phyloP scores from a whole-genome alignment of 2,888 invertebrate genomes.

The Eretmocerus hayati region DNA sequence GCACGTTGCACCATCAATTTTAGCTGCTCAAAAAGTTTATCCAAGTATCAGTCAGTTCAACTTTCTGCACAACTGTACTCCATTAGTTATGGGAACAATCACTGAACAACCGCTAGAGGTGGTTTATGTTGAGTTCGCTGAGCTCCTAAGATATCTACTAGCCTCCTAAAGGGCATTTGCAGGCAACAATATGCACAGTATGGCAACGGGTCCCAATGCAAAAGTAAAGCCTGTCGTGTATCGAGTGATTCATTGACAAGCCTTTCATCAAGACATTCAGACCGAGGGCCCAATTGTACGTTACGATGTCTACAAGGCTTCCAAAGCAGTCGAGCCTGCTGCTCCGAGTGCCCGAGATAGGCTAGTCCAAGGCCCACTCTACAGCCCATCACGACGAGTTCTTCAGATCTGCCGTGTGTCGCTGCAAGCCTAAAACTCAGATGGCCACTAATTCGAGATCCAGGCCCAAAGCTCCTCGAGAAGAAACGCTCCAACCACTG shows the following conservation, averaged over 20 bases:
- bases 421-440: conserved; percentile 70
- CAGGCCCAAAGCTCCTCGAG: conserved; percentile 56
- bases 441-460: conserved; percentile 63
- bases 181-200: conserved; percentile 82
- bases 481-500: conserved; percentile 60
- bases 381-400: conserved; percentile 60
- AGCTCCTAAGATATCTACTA: conserved; percentile 29
- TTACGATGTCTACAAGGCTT: conserved; percentile 57
- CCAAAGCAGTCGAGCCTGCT: conserved; percentile 56
- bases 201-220: conserved; percentile 79
- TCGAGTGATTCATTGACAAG: conserved; percentile 35
- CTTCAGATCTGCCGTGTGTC: conserved; percentile 51
- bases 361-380: conserved; percentile 74
- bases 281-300: conserved; percentile 32
- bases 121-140: conserved; percentile 39
- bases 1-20: too few relatives aligned
- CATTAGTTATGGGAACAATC: too few relatives aligned
- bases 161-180: conserved; percentile 58
- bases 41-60: too few relatives aligned
- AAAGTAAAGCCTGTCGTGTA: conserved; percentile 72
- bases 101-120: conserved; percentile 39
- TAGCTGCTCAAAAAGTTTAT: too few relatives aligned
- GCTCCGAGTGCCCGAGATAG: conserved; percentile 69
- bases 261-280: not conserved
- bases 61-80: too few relatives aligned